Base-by-base conservation (phyloP, 2,113 vertebrate species). In the Saccopteryx bilineata region DNA sequence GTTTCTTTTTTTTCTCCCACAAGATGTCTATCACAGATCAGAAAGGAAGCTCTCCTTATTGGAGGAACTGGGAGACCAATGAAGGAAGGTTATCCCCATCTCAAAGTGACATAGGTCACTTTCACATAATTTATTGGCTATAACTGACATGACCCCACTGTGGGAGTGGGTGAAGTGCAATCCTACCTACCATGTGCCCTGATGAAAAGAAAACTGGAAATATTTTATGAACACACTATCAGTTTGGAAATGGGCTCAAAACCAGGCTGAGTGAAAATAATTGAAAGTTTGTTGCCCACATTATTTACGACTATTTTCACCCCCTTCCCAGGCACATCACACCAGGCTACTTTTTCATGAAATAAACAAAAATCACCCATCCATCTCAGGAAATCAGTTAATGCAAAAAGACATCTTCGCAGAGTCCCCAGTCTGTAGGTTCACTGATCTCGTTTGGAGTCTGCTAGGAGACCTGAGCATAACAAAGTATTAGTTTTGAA, bases 401-500 rank as follows among this genome's bases (percentile, higher is more conserved):
- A 87, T 23, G 6, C 8, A 84, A 83, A 95, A 72, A 79, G 33
- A n/a, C 23, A 26, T 2, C 33, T 58, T 79, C 18, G 28, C 17
- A 72, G 7, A 84, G 52, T 69, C 10, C 46, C 31, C 2, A 18
- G 10, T 95, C 14, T 63, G 23, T 75, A 65, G 33, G 10, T 69
- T 88, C 48, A 76, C 10, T 91, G n/a, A 79, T 84, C n/a, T 75
- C 80, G 74, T 50, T 69, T 84, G 28, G 46, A 80, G 33, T 93
- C 28, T 18, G 2, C 7, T 33, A 24, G 28, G 19, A 80, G 7
- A 72, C 3, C 26, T 39, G 12, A 84, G 11, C 58, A 65, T 15
- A 65, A 56, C 14, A 79, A 13, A 61, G 61, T 84, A 15, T 68
- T 56, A 79, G 88, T 91, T 97, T 75, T 69, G 65, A 83, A 79